phyloP scores from a whole-genome alignment of 23 tunicate genomes.

The Aplidium turbinatum region DNA sequence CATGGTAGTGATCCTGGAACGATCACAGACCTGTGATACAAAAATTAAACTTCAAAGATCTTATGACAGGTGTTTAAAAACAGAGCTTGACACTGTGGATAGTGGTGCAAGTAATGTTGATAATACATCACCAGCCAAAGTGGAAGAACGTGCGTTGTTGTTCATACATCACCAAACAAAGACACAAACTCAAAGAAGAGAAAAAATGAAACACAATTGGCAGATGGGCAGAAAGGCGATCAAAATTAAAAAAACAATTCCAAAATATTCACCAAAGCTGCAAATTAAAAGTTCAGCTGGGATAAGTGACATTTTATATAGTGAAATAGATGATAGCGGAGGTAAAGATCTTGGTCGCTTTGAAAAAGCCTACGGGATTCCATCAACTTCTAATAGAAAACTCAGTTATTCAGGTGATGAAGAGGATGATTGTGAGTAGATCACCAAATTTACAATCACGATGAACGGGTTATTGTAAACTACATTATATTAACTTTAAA shows the following conservation, averaged over 20 bases:
- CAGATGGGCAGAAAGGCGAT: slow-evolving; percentile 2
- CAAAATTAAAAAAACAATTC: not conserved
- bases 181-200: slow-evolving; percentile 39
- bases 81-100: slow-evolving; percentile 52
- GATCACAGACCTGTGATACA: slow-evolving; percentile 56
- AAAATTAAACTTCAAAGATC: slow-evolving; percentile 50
- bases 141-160: slow-evolving; percentile 46
- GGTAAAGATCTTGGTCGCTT: too few species aligned
- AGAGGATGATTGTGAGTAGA: too few species aligned
- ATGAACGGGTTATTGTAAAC: too few species aligned
- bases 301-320: slow-evolving; percentile 14
- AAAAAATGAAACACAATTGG: slow-evolving; percentile 22
- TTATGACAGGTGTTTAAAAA: slow-evolving; percentile 49
- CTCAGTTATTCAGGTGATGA: too few species aligned
- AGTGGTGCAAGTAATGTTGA: slow-evolving; percentile 38
- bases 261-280: slow-evolving; percentile 7
- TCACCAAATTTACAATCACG: too few species aligned
- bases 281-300: slow-evolving; percentile 33
- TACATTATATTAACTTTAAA: too few species aligned
- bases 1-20: slow-evolving; percentile 76
- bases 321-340: too few species aligned
- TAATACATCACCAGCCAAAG: not conserved
- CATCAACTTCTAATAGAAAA: too few species aligned
- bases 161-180: slow-evolving; percentile 35
- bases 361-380: too few species aligned